phyloP scores from a whole-genome alignment of 2,888 invertebrate genomes.

The Ypsolopha sequella region DNA sequence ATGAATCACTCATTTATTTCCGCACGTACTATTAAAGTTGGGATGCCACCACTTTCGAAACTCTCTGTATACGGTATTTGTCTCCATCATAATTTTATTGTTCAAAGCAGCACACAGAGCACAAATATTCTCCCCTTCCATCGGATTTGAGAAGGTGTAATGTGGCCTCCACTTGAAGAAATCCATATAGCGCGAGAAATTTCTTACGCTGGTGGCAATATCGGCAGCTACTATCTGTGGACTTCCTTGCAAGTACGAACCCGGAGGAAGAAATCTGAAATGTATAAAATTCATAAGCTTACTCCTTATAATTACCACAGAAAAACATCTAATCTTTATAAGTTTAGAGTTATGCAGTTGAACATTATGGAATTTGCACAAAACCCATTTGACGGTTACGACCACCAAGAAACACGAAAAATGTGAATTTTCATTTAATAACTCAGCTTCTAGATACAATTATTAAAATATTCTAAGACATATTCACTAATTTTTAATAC shows the following conservation, averaged over 20 bases:
- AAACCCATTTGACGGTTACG: too few species aligned
- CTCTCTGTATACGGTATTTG: constrained; percentile 21
- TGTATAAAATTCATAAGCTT: constrained; percentile 1
- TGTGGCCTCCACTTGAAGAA: constrained; percentile 40
- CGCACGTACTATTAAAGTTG: too few species aligned
- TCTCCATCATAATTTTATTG: constrained; percentile 18
- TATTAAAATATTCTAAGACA: too few species aligned
- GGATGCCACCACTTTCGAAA: constrained; percentile 48
- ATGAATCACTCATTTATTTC: too few species aligned
- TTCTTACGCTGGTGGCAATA: constrained; percentile 27
- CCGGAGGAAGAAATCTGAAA: constrained; percentile 52
- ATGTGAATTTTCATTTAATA: too few species aligned
- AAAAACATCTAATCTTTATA: too few species aligned
- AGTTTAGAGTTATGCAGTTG: too few species aligned
- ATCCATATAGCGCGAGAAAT: constrained; percentile 25
- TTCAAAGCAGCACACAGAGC: constrained; percentile 38
- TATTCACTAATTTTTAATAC: too few species aligned
- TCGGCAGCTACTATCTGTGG: constrained; percentile 25
- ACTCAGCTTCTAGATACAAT: too few species aligned
- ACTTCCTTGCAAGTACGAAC: constrained; percentile 40
- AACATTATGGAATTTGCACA: too few species aligned
- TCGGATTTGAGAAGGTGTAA: constrained; percentile 29
- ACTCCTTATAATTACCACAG: background rate
- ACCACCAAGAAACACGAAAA: too few species aligned
- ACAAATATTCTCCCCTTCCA: constrained; percentile 30